Conservation (phyloP, 2,888 invertebrate genomes). For the Aleiodes alternator region DNA sequence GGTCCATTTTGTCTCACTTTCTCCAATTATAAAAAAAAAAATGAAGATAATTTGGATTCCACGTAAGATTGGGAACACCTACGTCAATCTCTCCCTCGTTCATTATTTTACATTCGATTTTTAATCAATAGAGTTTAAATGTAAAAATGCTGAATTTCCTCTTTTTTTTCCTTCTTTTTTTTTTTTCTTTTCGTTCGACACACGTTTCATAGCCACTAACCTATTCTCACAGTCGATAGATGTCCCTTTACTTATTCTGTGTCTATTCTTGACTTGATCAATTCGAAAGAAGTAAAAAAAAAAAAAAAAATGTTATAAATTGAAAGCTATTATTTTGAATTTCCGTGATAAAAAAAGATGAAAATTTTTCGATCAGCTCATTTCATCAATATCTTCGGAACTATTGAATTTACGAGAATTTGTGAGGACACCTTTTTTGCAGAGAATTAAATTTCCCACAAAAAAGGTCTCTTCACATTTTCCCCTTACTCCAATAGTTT, state of each 20-base stretch:
- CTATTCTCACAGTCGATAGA: slow-evolving; percentile 16
- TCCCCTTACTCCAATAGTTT: background rate
- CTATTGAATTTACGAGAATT: too few species aligned
- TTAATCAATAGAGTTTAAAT: slow-evolving; percentile 9
- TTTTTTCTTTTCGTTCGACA: background rate
- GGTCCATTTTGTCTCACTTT: too few species aligned
- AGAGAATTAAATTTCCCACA: too few species aligned
- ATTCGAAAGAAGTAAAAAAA: slow-evolving; percentile 4
- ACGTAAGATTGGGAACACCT: slow-evolving; percentile 11
- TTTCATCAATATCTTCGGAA: too few species aligned
- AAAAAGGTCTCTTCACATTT: too few species aligned
- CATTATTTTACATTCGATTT: slow-evolving; percentile 1
- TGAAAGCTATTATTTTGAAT: too few species aligned
- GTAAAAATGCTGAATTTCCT: background rate
- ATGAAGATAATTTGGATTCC: background rate
- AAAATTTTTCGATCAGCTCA: too few species aligned
- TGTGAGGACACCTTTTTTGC: too few species aligned
- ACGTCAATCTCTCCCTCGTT: slow-evolving; percentile 48
- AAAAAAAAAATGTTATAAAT: background rate
- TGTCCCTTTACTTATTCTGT: slow-evolving; percentile 7
- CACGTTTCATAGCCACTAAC: slow-evolving; percentile 5
- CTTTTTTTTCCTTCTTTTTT: background rate
- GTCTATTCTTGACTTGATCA: slow-evolving; percentile 25
- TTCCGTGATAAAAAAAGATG: too few species aligned
- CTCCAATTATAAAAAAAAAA: background rate